Evolutionary conservation across 2,113 vertebrate genomes (phyloP).

Genomic region (Stegostoma tigrinum): DNA sequence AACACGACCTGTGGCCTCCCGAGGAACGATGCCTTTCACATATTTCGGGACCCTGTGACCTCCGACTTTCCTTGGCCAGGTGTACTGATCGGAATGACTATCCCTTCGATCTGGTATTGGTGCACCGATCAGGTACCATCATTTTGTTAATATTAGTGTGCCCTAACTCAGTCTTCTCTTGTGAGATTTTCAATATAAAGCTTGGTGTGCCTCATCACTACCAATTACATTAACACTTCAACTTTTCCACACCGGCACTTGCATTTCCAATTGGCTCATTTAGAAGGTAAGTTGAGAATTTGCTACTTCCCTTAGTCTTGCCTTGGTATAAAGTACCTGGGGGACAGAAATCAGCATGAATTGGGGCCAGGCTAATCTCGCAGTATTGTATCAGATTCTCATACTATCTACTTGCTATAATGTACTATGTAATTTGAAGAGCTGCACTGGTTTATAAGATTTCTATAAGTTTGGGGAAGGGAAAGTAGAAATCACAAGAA

Average conservation of each 20-base stretch:
- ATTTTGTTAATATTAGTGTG: neutral
- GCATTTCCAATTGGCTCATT: neutral
- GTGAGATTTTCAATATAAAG: neutral
- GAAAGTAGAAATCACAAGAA: too few relatives aligned
- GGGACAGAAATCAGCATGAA: neutral
- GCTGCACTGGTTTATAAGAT: too few relatives aligned
- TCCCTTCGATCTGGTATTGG: constrained; percentile 96
- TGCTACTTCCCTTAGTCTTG: neutral
- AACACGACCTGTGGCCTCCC: constrained; percentile 86
- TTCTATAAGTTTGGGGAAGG: too few relatives aligned
- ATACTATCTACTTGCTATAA: neutral
- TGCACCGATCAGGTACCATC: constrained; percentile 86
- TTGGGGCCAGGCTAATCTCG: neutral
- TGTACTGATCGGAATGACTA: constrained; percentile 82
- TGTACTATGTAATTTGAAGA: too few relatives aligned
- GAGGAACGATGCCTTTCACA: constrained; percentile 78
- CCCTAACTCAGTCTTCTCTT: neutral
- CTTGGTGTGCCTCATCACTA: neutral
- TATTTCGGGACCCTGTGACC: constrained; percentile 79
- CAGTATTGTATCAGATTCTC: neutral
- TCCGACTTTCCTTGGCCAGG: constrained; percentile 95
- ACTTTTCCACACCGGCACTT: neutral
- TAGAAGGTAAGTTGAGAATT: neutral
- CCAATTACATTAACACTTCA: neutral
- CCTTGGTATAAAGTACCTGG: neutral